Evolutionary conservation across 2,888 invertebrate species (phyloP).

Genomic region (Eilema depressum): DNA sequence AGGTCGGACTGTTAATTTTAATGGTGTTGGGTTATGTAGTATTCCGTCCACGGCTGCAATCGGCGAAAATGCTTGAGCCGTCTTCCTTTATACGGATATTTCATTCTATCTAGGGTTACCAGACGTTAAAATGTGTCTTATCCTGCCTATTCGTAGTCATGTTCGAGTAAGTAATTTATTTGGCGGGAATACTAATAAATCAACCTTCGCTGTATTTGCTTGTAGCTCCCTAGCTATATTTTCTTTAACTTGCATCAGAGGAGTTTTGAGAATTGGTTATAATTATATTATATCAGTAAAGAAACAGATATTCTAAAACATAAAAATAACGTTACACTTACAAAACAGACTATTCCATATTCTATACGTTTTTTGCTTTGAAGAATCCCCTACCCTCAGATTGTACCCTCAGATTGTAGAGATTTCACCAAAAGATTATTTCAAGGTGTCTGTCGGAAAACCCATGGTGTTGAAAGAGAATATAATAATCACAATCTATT

Average conservation of each 20-base stretch:
- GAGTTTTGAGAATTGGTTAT: background rate
- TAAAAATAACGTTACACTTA: background rate
- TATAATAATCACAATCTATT: background rate
- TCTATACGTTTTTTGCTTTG: background rate
- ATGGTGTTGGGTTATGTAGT: conserved; percentile 47
- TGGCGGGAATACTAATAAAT: background rate
- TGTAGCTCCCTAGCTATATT: background rate
- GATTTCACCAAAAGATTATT: background rate
- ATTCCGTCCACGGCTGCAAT: conserved; percentile 67
- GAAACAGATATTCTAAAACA: background rate
- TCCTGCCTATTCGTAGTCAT: background rate
- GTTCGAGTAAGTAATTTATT: background rate
- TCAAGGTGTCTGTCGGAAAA: background rate
- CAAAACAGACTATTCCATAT: background rate
- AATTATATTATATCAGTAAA: background rate
- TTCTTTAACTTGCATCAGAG: background rate
- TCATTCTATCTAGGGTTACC: conserved; percentile 32
- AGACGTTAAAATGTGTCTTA: background rate
- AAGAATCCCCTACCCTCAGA: background rate
- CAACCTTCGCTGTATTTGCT: background rate
- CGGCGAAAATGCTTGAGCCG: conserved; percentile 69
- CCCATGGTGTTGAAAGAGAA: too few relatives aligned
- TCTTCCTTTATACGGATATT: conserved; percentile 74
- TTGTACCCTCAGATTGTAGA: background rate
- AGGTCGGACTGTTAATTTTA: conserved; percentile 52